Base-by-base conservation (phyloP, 2,113 vertebrate genomes). In the Lagopus muta region DNA sequence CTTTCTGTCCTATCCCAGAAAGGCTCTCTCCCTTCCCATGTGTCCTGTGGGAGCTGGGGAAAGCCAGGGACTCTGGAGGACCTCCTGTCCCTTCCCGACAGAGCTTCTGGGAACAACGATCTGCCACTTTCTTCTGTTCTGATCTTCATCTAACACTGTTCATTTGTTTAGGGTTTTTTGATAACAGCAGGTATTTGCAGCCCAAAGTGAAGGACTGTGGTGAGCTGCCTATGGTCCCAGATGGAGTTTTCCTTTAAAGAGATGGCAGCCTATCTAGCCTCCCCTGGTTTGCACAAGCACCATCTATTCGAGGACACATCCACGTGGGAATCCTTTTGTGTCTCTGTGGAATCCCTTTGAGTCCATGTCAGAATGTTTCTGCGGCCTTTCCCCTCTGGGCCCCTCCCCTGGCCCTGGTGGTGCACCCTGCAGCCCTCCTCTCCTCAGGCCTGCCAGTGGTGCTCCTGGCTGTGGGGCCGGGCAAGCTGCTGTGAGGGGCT, bases 401-500 rank as follows among this genome's bases (percentile, higher is more conserved):
- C 2, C 1, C 69, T 76, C 27, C 32, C 20, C 9, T 25, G 42
- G 8, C 52, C 76, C 73, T 50, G 42, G 47, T 25, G 22, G 11
- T 85, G 38, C n/a, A 28, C 45, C 27, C 75, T 61, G n/a, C 20
- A 60, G 11, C 8, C 48, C n/a, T 52, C 0, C 0, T 47, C 38
- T 38, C 5, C 42, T 2, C 1, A 1, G 17, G 32, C 28, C 47
- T 25, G 0, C 55, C 55, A 11, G 1, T 50, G 52, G 27, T 38
- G 9, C 7, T 2, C 0, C 34, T 13, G 9, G 40, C 54, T 32
- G 28, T 19, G 30, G 54, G 16, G 10, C 27, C 28, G 34, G 40
- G 30, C 27, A 2, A 27, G n/a, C 40, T 57, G 43, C 70, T 62
- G 80, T 10, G 5, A 30, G 55, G 43, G 15, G 8, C 52, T 28